phyloP scores from a whole-genome alignment of 2,113 vertebrate genomes.

The Eonycteris spelaea region DNA sequence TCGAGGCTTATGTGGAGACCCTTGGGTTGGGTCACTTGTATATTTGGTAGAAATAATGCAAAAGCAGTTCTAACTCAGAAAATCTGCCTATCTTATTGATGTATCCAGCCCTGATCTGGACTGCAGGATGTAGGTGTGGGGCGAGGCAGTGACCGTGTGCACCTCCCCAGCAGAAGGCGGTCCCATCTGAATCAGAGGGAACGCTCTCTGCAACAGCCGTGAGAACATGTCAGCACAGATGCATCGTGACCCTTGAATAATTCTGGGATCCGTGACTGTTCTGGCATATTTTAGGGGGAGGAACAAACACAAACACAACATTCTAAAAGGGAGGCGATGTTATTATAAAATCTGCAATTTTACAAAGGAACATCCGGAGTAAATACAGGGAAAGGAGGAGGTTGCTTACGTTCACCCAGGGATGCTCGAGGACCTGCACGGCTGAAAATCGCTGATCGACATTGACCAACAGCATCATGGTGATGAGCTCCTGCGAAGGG shows the following conservation, averaged over 20 bases:
- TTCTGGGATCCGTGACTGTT: background rate
- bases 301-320: background rate
- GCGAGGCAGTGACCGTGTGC: accelerated
- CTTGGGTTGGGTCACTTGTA: background rate
- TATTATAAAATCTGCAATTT: background rate
- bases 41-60: background rate
- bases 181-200: background rate
- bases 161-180: background rate
- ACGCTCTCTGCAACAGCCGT: background rate
- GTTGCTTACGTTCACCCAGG: constrained; percentile 96
- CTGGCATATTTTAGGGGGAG: background rate
- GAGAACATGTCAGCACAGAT: background rate
- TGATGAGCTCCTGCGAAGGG: constrained; percentile 91
- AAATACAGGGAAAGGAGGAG: background rate
- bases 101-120: background rate
- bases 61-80: background rate
- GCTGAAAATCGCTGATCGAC: constrained; percentile 93
- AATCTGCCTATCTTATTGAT: background rate
- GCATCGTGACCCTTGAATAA: background rate
- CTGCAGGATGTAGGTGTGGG: background rate
- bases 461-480: constrained; percentile 94
- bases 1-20: background rate
- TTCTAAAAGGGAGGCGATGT: background rate
- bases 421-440: constrained; percentile 93
- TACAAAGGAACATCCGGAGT: background rate